Conservation (phyloP, 2,113 vertebrate species). For the Silurus asotus region DNA sequence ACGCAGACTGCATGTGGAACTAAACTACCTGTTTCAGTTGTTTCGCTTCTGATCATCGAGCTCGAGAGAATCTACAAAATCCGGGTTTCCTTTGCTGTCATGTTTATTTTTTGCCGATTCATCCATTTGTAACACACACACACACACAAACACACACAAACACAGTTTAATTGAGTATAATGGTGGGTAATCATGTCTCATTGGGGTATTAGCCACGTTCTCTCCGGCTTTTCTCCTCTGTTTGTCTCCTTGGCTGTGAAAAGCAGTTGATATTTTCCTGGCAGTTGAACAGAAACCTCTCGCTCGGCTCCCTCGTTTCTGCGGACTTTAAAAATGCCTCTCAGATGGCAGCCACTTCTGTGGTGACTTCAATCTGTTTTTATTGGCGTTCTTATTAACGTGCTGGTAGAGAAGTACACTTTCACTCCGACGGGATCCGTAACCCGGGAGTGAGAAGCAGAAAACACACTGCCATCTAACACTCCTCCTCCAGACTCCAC, state of each 20-base stretch:
- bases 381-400: constrained; percentile 21
- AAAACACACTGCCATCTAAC: not conserved
- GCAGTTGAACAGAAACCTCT: constrained; percentile 21
- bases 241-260: constrained; percentile 26
- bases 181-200: constrained; percentile 29
- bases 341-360: constrained; percentile 21
- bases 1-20: not conserved
- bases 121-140: constrained; percentile 20
- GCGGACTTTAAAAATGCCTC: constrained; percentile 21
- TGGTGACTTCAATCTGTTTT: constrained; percentile 33
- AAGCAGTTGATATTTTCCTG: constrained; percentile 29
- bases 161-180: constrained; percentile 20
- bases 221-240: constrained; percentile 24
- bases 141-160: constrained; percentile 2
- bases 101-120: constrained; percentile 26
- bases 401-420: not conserved
- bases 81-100: constrained; percentile 31
- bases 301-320: constrained; percentile 8
- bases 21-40: not conserved
- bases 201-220: constrained; percentile 14
- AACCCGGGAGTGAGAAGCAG: not conserved
- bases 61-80: constrained; percentile 23
- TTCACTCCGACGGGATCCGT: not conserved
- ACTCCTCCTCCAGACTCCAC: too few relatives aligned
- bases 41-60: not conserved